phyloP scores from a whole-genome alignment of 2,113 vertebrate genomes.

The Cynopterus brachyotis region DNA sequence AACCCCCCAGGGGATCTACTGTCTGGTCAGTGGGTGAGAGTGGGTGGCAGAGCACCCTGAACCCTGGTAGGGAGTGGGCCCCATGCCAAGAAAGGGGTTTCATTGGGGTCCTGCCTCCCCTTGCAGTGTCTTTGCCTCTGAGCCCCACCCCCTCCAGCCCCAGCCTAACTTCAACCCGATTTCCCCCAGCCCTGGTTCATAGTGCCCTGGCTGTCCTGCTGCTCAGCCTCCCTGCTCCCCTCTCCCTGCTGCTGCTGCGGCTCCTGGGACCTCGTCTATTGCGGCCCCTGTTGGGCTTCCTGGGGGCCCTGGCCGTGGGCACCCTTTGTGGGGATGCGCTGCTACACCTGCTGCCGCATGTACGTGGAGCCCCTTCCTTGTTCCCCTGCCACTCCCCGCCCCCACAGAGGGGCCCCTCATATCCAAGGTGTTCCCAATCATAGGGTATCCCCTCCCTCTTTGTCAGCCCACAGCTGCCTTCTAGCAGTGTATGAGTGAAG shows the following conservation, averaged over 20 bases:
- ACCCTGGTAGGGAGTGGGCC: neutral
- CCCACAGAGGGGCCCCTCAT: neutral
- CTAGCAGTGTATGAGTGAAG: neutral
- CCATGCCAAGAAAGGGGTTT: neutral
- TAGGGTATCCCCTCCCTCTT: neutral
- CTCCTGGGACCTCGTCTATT: slow-evolving; percentile 77
- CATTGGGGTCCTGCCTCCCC: neutral
- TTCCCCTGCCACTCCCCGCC: too few relatives aligned
- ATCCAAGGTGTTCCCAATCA: neutral
- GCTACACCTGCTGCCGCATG: slow-evolving; percentile 89
- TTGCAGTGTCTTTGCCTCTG: neutral
- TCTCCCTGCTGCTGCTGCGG: slow-evolving; percentile 83
- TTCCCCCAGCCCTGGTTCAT: slow-evolving; percentile 83
- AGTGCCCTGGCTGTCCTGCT: slow-evolving; percentile 83
- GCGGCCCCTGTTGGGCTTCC: slow-evolving; percentile 84
- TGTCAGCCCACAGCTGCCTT: neutral
- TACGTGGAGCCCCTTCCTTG: slow-evolving; percentile 69
- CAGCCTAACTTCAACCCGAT: neutral
- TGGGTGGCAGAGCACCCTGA: neutral
- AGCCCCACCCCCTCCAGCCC: neutral
- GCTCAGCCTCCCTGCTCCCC: slow-evolving; percentile 84
- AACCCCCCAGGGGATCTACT: slow-evolving; percentile 48
- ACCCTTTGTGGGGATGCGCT: slow-evolving; percentile 90
- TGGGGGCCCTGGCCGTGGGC: slow-evolving; percentile 89
- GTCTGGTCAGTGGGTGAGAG: slow-evolving; percentile 65